phyloP scores from a whole-genome alignment of 2,797 vertebrate genomes.

The Onychomys leucogaster region DNA sequence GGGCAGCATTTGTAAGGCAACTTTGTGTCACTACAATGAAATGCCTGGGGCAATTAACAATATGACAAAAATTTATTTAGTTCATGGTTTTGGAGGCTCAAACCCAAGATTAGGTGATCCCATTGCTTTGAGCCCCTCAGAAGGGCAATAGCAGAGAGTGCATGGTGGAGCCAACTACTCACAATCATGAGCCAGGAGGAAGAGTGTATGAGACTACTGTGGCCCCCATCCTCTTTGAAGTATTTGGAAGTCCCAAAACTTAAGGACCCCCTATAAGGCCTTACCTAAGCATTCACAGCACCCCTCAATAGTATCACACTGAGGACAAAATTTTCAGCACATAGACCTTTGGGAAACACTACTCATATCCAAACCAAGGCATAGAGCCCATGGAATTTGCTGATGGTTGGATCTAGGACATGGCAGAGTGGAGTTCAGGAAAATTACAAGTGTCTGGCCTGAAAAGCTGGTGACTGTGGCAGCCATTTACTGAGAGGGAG shows the following conservation, averaged over 20 bases:
- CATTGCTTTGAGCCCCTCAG: neutral
- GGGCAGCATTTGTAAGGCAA: neutral
- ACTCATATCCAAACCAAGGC: neutral
- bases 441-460: conserved; percentile 9
- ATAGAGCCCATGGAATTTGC: neutral
- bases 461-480: neutral
- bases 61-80: neutral
- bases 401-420: neutral
- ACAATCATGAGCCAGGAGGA: neutral
- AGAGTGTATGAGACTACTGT: neutral
- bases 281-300: neutral
- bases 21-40: neutral
- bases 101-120: neutral
- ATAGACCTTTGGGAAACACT: neutral
- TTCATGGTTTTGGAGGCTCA: neutral
- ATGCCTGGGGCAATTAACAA: neutral
- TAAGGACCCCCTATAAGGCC: neutral
- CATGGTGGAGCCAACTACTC: neutral
- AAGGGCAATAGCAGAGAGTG: neutral
- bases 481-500: neutral
- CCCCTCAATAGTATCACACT: neutral
- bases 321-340: neutral
- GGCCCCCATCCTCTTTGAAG: neutral
- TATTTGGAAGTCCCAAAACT: neutral
- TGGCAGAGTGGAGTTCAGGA: neutral